Evolutionary conservation across 1,140 invertebrate species (phyloP), one percentile per base, ranked within the genome.

Genomic region (Macrobrachium rosenbergii): DNA sequence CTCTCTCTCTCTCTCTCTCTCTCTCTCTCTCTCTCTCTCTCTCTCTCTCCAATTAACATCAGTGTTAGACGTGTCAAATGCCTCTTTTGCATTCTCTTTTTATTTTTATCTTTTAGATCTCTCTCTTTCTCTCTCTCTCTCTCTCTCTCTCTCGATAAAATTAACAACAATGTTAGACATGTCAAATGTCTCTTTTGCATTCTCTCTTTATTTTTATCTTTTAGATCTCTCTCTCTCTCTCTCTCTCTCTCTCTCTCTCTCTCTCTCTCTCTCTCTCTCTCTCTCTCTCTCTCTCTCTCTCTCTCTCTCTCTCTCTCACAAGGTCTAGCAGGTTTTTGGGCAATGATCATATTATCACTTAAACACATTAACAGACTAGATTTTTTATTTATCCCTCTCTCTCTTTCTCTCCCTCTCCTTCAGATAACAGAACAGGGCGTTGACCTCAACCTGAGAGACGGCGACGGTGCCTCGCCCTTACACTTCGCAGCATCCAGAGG

Each of bases 341-440:
- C 52, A 52, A 0, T 52, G 52, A 52, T 52, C 52, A 52, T 0
- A 0, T 8, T 2, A 37, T 76, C 73, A 28, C 23, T 37, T 76
- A 28, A 12, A 28, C 8, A 19, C 5, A 12, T 10, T 21, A 76
- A 3, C 14, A 69, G 80, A 19, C 43, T n/a, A 28, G 62, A 17
- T 82, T 43, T 28, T 28, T 90, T 64, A 64, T 63, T 0, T 11
- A 69, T 21, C 3, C 23, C 28, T 37, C 28, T 37, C 28, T 72
- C 21, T 88, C 21, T 21, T 3, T 37, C 28, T 72, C 21, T 88
- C 21, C 16, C 63, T 90, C 90, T 83, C 84, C 92, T 92, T 23
- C 91, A 96, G 96, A 94, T 97, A n/a, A 93, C 95, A 90, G 96
- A 96, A 80, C 95, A 96, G 91, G 94, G 94, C 12, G 94, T 96